Evolutionary conservation across 2,797 vertebrate genomes (phyloP).

Genomic region (Phylloscopus collybita): DNA sequence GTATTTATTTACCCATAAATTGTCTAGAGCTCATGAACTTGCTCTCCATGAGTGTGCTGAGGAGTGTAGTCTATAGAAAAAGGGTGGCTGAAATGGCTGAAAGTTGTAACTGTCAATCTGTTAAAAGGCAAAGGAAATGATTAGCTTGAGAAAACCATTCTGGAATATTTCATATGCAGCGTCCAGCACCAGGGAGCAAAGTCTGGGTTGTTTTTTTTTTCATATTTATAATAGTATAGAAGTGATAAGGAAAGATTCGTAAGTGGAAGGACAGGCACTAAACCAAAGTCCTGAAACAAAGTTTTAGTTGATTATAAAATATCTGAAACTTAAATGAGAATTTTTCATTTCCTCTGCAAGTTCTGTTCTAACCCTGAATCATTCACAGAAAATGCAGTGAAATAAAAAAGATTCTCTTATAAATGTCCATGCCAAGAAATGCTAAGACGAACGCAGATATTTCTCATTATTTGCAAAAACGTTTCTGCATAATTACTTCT

Average conservation of each 20-base stretch:
- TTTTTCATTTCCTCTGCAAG: neutral
- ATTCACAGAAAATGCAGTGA: neutral
- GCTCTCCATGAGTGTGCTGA: neutral
- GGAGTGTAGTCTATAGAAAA: neutral
- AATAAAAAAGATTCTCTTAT: neutral
- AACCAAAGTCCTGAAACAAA: neutral
- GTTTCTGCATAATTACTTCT: slow-evolving; percentile 32
- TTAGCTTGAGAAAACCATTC: neutral
- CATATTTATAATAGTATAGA: neutral
- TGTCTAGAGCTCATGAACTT: neutral
- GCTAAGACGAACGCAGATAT: neutral
- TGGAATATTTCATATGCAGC: neutral
- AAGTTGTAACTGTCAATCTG: neutral
- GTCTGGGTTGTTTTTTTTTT: rapidly evolving
- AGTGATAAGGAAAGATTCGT: neutral
- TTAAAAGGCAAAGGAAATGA: neutral
- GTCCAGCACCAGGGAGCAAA: neutral
- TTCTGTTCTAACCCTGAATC: neutral
- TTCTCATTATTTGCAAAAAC: slow-evolving; percentile 25
- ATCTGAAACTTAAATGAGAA: neutral
- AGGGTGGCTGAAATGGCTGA: neutral
- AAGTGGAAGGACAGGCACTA: neutral
- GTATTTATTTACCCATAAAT: neutral
- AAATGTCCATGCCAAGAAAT: neutral
- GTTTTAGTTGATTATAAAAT: neutral